Conservation (phyloP, 2,888 invertebrate genomes). For the Formica aserva region DNA sequence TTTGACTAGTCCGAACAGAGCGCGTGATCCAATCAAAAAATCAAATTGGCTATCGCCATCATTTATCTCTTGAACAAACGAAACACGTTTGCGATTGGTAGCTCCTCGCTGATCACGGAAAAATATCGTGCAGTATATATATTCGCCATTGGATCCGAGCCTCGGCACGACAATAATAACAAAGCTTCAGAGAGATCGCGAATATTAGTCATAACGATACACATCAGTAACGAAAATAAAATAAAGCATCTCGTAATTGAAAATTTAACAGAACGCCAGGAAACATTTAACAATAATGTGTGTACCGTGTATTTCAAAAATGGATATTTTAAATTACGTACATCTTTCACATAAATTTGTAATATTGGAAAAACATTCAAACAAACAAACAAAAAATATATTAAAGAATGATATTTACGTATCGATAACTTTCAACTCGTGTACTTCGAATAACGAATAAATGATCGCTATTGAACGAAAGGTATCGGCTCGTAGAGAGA, state of each 20-base stretch:
- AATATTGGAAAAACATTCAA: neutral
- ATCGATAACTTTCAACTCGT: conserved; percentile 15
- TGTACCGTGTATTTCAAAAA: neutral
- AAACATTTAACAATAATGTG: neutral
- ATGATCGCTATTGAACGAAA: neutral
- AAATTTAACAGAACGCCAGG: neutral
- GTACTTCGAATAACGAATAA: neutral
- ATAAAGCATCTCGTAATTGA: conserved; percentile 6
- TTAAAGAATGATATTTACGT: conserved; percentile 6
- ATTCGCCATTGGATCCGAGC: neutral
- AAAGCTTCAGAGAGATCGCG: neutral
- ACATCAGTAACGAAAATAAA: conserved; percentile 13
- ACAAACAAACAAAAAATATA: neutral
- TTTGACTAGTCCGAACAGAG: conserved; percentile 39
- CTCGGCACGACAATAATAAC: neutral
- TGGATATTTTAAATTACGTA: neutral
- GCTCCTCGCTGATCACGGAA: conserved; percentile 29
- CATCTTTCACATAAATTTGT: neutral
- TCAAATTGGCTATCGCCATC: conserved; percentile 49
- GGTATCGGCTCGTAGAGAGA: neutral
- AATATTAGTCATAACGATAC: conserved; percentile 13
- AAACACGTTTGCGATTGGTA: conserved; percentile 24
- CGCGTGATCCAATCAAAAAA: conserved; percentile 49
- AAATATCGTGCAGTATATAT: conserved; percentile 16
- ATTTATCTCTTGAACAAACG: conserved; percentile 49